Evolutionary conservation across 2,113 vertebrate species (phyloP), one percentile per base, ranked within the genome.

Genomic region (Chunga burmeisteri): DNA sequence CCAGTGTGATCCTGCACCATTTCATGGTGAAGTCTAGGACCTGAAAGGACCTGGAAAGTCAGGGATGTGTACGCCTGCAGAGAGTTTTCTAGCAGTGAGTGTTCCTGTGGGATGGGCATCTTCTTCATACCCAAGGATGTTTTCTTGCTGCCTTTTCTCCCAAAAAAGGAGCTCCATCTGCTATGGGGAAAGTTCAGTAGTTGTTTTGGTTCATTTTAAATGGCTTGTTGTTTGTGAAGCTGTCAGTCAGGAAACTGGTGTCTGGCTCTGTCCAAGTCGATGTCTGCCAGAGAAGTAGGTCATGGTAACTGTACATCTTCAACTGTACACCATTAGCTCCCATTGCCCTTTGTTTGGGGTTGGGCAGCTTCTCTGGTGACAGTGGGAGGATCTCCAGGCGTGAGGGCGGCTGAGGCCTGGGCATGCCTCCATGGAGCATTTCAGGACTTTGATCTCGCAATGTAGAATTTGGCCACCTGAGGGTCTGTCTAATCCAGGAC

Each of bases 391-490:
- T 73, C 16, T 93, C 30, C 34, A 62, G 47, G 17, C 2, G 1
- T 42, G 15, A 71, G 47, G 58, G 62, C 22, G 34, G 44, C 61
- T 81, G 50, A 50, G 38, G 10, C 10, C 34, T 70, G 34, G 46
- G 9, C 20, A 16, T 44, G 27, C 5, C 15, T 74, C 12, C 30
- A 9, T 0, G 2, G 34, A 42, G 4, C 9, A 38, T 50, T 47
- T 87, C 59, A 81, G 81, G 36, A n/a, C n/a, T 80, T 88, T 49
- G 49, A 42, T 62, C 19, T 58, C 15, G 8, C 7, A 40, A n/a
- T 13, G 11, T 9, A 38, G 42, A 42, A 42, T 15, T 74, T 74
- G 38, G 14, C 15, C 30, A 61, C 26, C 49, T 44, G 42, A 67
- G 9, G 16, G 15, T 58, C 40, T 0, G 0, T 58, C 56, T 81